phyloP scores from a whole-genome alignment of 2,797 vertebrate species.

The Melanotaenia maccullochi region DNA sequence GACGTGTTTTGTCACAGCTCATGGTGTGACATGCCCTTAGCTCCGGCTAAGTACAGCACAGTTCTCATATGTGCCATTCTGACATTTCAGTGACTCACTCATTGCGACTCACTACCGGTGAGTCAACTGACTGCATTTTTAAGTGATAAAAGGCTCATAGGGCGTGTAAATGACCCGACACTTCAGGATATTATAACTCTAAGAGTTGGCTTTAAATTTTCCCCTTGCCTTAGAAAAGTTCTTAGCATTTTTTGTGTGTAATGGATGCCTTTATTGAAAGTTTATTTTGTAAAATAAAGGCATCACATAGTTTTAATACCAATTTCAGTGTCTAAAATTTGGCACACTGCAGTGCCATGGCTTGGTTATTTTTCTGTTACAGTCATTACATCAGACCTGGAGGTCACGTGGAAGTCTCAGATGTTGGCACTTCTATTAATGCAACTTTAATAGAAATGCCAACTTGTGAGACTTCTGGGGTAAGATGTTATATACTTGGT shows the following conservation, averaged over 20 bases:
- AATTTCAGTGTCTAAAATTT: not conserved
- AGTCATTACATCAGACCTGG: not conserved
- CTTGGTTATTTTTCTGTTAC: constrained; percentile 1
- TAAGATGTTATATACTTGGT: constrained; percentile 8
- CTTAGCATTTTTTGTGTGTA: not conserved
- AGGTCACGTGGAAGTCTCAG: constrained; percentile 9
- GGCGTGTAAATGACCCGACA: not conserved
- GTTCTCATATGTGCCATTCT: constrained; percentile 43
- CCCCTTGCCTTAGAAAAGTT: not conserved
- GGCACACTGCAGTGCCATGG: not conserved
- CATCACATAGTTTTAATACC: no score
- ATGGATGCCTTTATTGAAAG: not conserved
- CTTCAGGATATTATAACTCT: not conserved
- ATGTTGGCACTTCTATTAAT: not conserved
- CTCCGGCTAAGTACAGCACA: constrained; percentile 21
- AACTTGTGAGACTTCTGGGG: constrained; percentile 1
- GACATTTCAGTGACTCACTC: constrained; percentile 25
- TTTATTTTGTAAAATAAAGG: not conserved
- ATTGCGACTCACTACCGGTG: not conserved
- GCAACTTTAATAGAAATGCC: constrained; percentile 15
- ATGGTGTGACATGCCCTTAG: constrained; percentile 2
- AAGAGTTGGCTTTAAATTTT: not conserved
- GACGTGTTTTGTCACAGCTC: constrained; percentile 15
- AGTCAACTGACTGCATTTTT: not conserved
- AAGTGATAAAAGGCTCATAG: not conserved